Evolutionary conservation across 2,797 vertebrate species (phyloP).

Genomic region (Cynopterus sphinx): DNA sequence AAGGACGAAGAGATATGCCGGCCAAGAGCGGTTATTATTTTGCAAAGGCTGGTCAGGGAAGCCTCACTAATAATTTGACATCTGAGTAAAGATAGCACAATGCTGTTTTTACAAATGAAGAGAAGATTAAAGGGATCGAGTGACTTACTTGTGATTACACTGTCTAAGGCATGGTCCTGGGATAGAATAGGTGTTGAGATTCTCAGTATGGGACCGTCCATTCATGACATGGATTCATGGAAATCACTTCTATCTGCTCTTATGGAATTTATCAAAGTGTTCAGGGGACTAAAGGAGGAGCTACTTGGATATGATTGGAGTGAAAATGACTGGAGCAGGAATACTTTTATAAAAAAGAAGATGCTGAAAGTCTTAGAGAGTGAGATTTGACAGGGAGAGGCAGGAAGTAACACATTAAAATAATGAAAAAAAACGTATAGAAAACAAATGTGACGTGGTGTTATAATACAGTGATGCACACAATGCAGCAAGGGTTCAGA

Average conservation of each 20-base stretch:
- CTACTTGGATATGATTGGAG: neutral
- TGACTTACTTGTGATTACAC: neutral
- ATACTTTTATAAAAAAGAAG: neutral
- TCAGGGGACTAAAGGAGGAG: neutral
- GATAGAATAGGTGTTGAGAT: neutral
- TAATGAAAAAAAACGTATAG: neutral
- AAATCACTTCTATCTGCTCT: neutral
- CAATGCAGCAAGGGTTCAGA: neutral
- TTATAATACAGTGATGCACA: neutral
- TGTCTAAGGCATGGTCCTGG: rapidly evolving
- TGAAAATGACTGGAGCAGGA: neutral
- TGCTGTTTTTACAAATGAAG: neutral
- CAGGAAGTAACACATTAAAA: neutral
- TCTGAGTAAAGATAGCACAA: neutral
- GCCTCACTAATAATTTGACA: neutral
- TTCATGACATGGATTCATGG: neutral
- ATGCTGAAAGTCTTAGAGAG: neutral
- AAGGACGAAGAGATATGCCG: neutral
- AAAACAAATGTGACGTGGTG: neutral
- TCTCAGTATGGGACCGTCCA: neutral
- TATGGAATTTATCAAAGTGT: neutral
- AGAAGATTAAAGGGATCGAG: neutral
- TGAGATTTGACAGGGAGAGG: neutral
- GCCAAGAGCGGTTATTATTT: neutral
- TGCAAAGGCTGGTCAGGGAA: neutral